phyloP scores from a whole-genome alignment of 2,797 vertebrate genomes.

The Lophura swinhoii region DNA sequence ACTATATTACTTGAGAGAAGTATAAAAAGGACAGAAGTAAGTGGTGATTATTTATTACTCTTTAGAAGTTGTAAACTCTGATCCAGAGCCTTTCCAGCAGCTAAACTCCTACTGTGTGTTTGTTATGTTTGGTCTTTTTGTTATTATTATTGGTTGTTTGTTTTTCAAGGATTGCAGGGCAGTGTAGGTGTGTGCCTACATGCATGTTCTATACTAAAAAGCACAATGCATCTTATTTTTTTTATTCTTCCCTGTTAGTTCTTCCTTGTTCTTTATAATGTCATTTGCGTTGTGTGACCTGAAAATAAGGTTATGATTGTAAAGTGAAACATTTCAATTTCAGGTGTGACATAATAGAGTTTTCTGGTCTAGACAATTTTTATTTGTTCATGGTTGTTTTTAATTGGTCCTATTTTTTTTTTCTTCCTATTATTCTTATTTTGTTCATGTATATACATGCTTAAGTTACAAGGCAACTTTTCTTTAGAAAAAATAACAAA shows the following conservation, averaged over 20 bases:
- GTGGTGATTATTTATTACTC: not conserved
- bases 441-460: not conserved
- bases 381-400: not conserved
- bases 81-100: not conserved
- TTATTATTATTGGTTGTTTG: no score
- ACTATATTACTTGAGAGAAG: not conserved
- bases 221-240: not conserved
- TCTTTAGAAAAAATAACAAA: not conserved
- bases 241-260: not conserved
- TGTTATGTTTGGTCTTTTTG: no score
- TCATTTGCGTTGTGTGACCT: not conserved
- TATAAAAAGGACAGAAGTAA: not conserved
- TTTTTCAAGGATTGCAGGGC: not conserved
- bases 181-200: accelerated
- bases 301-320: not conserved
- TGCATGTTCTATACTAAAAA: not conserved
- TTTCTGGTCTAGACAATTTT: not conserved
- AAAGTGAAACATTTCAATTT: not conserved
- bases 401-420: not conserved
- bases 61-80: not conserved
- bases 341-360: not conserved
- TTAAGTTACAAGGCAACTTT: not conserved
- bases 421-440: not conserved
- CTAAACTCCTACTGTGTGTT: not conserved
- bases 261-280: not conserved